Conservation (phyloP, 2,113 vertebrate genomes). For the Protobothrops mucrosquamatus region DNA sequence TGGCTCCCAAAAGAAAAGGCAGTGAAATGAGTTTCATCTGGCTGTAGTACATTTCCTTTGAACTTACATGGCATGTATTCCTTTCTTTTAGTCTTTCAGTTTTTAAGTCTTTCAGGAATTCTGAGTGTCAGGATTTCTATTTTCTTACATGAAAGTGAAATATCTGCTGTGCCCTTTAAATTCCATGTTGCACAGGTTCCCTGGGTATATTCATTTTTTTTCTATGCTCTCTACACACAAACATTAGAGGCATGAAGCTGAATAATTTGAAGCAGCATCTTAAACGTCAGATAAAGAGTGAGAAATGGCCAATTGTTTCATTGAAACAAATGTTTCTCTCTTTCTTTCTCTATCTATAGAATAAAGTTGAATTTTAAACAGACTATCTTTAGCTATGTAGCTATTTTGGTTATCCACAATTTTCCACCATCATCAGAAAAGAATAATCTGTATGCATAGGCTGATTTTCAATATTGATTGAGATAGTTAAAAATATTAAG, state of each 20-base stretch:
- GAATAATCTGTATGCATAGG: background rate
- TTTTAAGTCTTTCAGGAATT: conserved; percentile 38
- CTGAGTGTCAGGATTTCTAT: conserved; percentile 34
- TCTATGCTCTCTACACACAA: conserved; percentile 46
- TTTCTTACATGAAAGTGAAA: conserved; percentile 41
- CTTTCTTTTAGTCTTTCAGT: conserved; percentile 19
- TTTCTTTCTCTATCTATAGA: background rate
- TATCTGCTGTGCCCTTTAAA: conserved; percentile 36
- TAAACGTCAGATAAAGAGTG: conserved; percentile 42
- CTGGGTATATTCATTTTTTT: background rate
- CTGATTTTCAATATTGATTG: background rate
- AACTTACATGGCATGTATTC: conserved; percentile 27
- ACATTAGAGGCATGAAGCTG: conserved; percentile 42
- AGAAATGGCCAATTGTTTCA: conserved; percentile 19
- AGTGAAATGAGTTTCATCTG: conserved; percentile 51
- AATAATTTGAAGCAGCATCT: conserved; percentile 53
- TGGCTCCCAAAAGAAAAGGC: conserved; percentile 43
- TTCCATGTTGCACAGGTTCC: conserved; percentile 27
- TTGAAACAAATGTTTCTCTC: conserved; percentile 11
- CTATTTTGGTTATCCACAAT: background rate
- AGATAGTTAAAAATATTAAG: background rate
- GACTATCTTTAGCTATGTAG: background rate
- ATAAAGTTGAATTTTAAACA: background rate
- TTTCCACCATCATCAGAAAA: background rate
- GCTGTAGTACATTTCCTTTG: conserved; percentile 20